Evolutionary conservation across 2,888 invertebrate genomes (phyloP).

Genomic region (Caenorhabditis sulstoni): DNA sequence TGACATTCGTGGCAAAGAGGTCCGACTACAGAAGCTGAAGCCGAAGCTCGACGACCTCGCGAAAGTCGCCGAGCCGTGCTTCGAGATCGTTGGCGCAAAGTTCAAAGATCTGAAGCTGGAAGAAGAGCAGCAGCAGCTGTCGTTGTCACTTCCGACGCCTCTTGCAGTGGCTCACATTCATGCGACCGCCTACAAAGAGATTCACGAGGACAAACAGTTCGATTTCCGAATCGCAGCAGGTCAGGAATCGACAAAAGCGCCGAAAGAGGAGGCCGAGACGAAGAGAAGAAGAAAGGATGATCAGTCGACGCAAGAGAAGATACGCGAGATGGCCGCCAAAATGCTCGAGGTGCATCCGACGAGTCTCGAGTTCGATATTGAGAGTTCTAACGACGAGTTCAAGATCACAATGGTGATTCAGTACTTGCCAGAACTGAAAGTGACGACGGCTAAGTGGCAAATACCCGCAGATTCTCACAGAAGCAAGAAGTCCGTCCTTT

Average conservation of each 20-base stretch:
- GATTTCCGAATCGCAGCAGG: conserved; percentile 35
- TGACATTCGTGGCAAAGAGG: conserved; percentile 74
- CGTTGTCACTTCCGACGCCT: conserved; percentile 57
- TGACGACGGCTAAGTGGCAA: conserved; percentile 55
- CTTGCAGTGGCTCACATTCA: conserved; percentile 62
- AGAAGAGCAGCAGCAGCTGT: conserved; percentile 41
- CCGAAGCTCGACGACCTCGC: conserved; percentile 59
- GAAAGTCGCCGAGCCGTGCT: conserved; percentile 58
- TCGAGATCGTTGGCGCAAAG: conserved; percentile 65
- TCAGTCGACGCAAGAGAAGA: conserved; percentile 34
- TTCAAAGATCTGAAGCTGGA: conserved; percentile 32
- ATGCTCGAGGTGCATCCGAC: conserved; percentile 54
- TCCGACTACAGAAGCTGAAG: conserved; percentile 62
- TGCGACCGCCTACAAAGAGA: conserved; percentile 65
- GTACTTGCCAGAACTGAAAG: conserved; percentile 55
- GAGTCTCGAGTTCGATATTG: conserved; percentile 46
- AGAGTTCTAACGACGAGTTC: conserved; percentile 31
- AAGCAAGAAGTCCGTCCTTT: conserved; percentile 18
- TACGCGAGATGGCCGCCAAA: conserved; percentile 18
- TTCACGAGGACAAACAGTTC: conserved; percentile 55
- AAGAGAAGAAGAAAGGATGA: conserved; percentile 47
- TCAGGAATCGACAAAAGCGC: conserved; percentile 4
- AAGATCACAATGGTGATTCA: conserved; percentile 47
- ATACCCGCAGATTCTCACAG: conserved; percentile 7
- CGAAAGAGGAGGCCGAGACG: conserved; percentile 29